A percentile compares a stretch with the other conserved stretches of the same genome.
phyloP scores from a whole-genome alignment of 2,888 invertebrate species.

The Abrostola tripartita region DNA sequence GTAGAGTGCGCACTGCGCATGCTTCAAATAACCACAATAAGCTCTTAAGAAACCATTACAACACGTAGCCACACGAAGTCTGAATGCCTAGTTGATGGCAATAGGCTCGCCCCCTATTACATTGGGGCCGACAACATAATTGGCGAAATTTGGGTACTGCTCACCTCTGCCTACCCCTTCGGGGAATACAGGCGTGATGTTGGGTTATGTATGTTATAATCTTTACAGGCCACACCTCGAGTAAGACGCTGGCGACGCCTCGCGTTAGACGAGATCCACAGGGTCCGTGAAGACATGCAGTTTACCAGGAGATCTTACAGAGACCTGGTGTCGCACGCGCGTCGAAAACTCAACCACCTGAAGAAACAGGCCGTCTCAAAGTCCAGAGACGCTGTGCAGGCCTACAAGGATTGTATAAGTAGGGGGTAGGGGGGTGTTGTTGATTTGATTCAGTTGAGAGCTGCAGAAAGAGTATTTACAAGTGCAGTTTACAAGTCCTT shows the following conservation, averaged over 20 bases:
- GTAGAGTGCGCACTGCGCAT: too few species aligned
- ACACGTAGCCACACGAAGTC: too few species aligned
- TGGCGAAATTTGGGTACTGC: too few species aligned
- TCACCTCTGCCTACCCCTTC: too few species aligned
- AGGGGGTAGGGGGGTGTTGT: constrained; percentile 12
- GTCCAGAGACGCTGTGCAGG: constrained; percentile 58
- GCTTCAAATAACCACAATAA: too few species aligned
- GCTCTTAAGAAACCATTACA: too few species aligned
- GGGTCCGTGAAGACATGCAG: constrained; percentile 76
- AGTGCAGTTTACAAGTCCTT: background rate
- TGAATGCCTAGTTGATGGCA: too few species aligned
- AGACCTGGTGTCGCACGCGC: constrained; percentile 76
- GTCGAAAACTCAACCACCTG: constrained; percentile 71
- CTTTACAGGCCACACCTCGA: constrained; percentile 70
- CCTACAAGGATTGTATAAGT: constrained; percentile 63
- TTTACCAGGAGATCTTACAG: constrained; percentile 74
- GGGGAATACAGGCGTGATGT: too few species aligned
- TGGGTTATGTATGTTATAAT: too few species aligned
- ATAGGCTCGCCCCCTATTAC: too few species aligned
- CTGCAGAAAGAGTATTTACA: background rate
- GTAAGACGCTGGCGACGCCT: constrained; percentile 77
- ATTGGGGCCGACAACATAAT: too few species aligned
- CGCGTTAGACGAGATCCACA: constrained; percentile 74
- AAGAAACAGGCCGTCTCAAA: constrained; percentile 63
- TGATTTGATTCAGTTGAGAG: constrained; percentile 12